These are phyloP conservation scores for Corythornis vintsioides DNA, from an alignment of 2,113 vertebrate genomes.

Conservation along the genomic window DNA sequence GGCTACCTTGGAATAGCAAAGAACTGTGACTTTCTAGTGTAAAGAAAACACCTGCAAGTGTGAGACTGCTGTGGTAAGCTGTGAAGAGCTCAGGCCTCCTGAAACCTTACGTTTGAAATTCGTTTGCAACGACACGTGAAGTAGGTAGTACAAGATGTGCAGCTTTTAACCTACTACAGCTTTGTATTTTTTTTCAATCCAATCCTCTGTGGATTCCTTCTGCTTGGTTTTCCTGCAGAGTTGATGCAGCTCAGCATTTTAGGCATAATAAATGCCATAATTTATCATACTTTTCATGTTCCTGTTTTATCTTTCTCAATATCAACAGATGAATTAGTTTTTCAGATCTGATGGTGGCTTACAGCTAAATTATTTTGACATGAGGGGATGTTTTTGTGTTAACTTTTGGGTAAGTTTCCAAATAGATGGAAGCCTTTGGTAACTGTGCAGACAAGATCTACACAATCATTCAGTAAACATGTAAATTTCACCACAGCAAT, in stretches of 20 bases:
- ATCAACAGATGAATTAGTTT: neutral
- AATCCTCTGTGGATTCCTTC: neutral
- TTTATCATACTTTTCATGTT: neutral
- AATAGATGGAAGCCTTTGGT: neutral
- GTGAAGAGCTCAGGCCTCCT: neutral
- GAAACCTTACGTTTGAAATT: neutral
- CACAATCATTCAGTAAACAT: neutral
- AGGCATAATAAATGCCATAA: neutral
- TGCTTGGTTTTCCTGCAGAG: neutral
- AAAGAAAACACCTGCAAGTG: neutral
- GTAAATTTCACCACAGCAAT: neutral
- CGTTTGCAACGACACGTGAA: neutral
- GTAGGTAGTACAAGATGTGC: neutral
- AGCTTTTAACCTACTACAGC: neutral
- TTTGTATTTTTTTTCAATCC: neutral
- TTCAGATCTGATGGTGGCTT: neutral
- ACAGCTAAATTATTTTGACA: neutral
- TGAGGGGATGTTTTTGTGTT: neutral
- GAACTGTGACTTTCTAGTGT: neutral
- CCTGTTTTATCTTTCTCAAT: neutral
- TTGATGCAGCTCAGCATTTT: neutral
- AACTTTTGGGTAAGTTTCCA: neutral
- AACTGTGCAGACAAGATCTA: neutral
- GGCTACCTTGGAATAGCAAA: neutral
- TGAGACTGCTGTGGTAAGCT: neutral